Evolutionary conservation across 2,888 invertebrate species (phyloP).

Genomic region (Drosophila histrio): DNA sequence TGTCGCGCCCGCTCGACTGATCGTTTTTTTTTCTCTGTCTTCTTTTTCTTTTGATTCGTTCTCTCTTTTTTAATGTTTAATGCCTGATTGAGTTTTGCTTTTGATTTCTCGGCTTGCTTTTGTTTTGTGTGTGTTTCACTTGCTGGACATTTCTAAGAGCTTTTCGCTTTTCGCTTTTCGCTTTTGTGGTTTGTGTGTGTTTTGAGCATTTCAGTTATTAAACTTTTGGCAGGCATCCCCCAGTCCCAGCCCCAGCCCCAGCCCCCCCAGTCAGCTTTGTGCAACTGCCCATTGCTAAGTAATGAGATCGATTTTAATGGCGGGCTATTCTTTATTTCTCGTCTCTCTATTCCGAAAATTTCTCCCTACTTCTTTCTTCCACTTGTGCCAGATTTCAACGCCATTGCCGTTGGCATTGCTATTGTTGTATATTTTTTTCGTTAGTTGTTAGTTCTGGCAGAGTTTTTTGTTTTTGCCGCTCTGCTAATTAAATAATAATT

Average conservation of each 20-base stretch:
- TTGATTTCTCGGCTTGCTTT: conserved; percentile 69
- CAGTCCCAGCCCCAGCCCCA: not conserved
- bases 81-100: conserved; percentile 79
- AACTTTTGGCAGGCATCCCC: conserved; percentile 49
- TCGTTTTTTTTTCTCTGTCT: not conserved
- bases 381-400: conserved; percentile 62
- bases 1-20: too few species aligned
- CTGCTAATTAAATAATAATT: conserved; percentile 63
- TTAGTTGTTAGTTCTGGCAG: conserved; percentile 9
- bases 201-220: conserved; percentile 75
- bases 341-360: not conserved
- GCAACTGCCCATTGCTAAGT: conserved; percentile 67
- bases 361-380: conserved; percentile 18
- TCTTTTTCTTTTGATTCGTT: conserved; percentile 31
- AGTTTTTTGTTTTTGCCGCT: conserved; percentile 24
- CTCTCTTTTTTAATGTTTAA: conserved; percentile 70
- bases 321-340: conserved; percentile 43
- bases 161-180: conserved; percentile 61
- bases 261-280: conserved; percentile 45
- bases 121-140: conserved; percentile 52
- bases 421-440: conserved; percentile 28
- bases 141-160: conserved; percentile 61
- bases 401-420: conserved; percentile 28
- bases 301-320: conserved; percentile 76
- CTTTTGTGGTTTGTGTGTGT: conserved; percentile 73